A percentile compares a stretch with the other conserved stretches of the same genome.
These are phyloP conservation scores for Rhipidura dahli DNA, from an alignment of 2,113 vertebrate genomes.

Conservation along the genomic window DNA sequence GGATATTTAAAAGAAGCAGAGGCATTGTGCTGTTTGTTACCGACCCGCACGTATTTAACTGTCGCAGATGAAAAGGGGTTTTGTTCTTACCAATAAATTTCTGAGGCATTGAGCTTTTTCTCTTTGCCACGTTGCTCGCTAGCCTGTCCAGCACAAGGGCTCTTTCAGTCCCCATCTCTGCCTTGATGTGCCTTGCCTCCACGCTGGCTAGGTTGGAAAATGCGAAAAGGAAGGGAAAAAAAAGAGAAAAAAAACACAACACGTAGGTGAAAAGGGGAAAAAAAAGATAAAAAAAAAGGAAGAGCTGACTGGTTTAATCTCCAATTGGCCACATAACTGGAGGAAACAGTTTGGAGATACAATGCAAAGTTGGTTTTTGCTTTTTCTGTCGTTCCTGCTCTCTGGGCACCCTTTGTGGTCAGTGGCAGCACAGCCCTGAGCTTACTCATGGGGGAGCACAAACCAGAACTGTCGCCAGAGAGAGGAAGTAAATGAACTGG, in stretches of 20 bases:
- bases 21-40: not conserved
- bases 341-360: constrained; percentile 35
- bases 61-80: constrained; percentile 41
- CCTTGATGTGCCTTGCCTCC: constrained; percentile 80
- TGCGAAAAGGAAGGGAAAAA: not conserved
- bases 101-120: constrained; percentile 96
- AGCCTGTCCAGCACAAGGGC: constrained; percentile 91
- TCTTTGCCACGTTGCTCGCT: constrained; percentile 93
- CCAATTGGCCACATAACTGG: not conserved
- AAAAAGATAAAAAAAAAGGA: not conserved
- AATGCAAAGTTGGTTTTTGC: constrained; percentile 13
- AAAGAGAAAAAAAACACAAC: not conserved
- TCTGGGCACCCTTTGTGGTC: constrained; percentile 60
- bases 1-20: constrained; percentile 11
- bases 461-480: constrained; percentile 37
- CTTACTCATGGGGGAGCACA: constrained; percentile 43
- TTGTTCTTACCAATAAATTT: constrained; percentile 91
- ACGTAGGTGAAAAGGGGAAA: constrained; percentile 22
- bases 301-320: constrained; percentile 6
- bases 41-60: not conserved
- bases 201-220: constrained; percentile 75
- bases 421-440: constrained; percentile 42
- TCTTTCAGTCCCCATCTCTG: constrained; percentile 88
- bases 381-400: constrained; percentile 33
- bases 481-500: constrained; percentile 69